Evolutionary conservation across 2,888 invertebrate genomes (phyloP), one percentile per base, ranked within the genome.

Genomic region (Zaprionus lineosus): DNA sequence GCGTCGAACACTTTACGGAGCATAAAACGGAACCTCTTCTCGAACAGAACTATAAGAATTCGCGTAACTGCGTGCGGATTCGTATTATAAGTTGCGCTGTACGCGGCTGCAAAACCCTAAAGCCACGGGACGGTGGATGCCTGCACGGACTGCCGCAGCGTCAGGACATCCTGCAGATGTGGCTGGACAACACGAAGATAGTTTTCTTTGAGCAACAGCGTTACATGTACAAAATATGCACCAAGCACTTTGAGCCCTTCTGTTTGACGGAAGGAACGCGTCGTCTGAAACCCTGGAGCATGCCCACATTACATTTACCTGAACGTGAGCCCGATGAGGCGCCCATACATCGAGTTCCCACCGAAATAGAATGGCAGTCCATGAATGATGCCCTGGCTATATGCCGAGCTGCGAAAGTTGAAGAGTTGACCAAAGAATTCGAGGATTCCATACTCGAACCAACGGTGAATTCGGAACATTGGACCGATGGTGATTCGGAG

Each of bases 211-310:
- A 86, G 24, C 50, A 72, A 18, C 78, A 78, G 15, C 74, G 78
- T 0, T 79, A 86, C 41, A 61, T 76, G 62, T 67, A 74, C n/a
- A 86, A 76, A 24, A 75, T 88, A n/a, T 88, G 87, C n/a, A 66
- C 74, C 21, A 61, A 59, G 4, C 87, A 88, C 46, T 88, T 88
- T 26, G 88, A 88, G 28, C 4, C 71, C 0, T 50, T 29, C 5
- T 88, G 88, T 9, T 41, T 76, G 4, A 41, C 52, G 11, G 68
- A 62, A 12, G 71, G 59, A 8, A 69, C 74, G 12, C 76, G 60
- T 0, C 62, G 86, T 3, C 29, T 88, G 3, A 70, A 78, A 14
- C 60, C 82, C 0, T 88, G 88, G 88, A 84, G 86, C 7, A 63
- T 88, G 48, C 87, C 87, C 0, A 88, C 87, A 0, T 31, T 88